Evolutionary conservation across 92 coral and sea anemone species (phyloP).

Genomic region (Plumapathes pennacea): DNA sequence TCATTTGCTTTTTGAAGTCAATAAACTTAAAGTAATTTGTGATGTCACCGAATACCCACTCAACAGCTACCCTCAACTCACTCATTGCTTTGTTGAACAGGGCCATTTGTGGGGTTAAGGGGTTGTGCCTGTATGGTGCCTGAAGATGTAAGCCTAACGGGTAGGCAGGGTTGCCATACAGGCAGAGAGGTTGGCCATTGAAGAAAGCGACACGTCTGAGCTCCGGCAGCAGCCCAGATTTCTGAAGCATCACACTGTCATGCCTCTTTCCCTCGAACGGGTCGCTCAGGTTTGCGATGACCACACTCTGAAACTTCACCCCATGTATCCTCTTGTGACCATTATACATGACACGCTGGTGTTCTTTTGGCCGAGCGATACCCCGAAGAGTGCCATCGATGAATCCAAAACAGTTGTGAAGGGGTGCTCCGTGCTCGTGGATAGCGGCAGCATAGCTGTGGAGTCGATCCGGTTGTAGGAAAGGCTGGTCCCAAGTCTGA

Average conservation of each 20-base stretch:
- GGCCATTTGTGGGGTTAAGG: slow-evolving; percentile 6
- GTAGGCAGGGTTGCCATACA: slow-evolving; percentile 1
- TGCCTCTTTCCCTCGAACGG: slow-evolving; percentile 14
- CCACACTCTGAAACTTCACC: slow-evolving; percentile 18
- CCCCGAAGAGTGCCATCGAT: slow-evolving; percentile 10
- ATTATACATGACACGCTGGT: no score
- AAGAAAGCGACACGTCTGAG: slow-evolving; percentile 10
- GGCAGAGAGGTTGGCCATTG: no score
- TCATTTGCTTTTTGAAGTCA: no score
- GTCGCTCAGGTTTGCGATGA: slow-evolving; percentile 11
- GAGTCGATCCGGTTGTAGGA: slow-evolving; percentile 17
- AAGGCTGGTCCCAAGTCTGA: slow-evolving; percentile 22
- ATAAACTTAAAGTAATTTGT: slow-evolving; percentile 21
- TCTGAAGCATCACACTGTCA: slow-evolving; percentile 8
- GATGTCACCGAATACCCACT: slow-evolving; percentile 19
- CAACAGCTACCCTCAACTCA: no score
- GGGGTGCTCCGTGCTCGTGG: slow-evolving; percentile 30
- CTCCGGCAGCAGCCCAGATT: slow-evolving; percentile 3
- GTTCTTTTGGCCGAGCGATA: slow-evolving; percentile 24
- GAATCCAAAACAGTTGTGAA: slow-evolving; percentile 12
- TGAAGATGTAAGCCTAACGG: slow-evolving; percentile 8
- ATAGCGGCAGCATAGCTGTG: slow-evolving; percentile 25
- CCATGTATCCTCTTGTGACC: slow-evolving; percentile 11
- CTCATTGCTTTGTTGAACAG: not conserved
- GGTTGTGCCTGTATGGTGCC: slow-evolving; percentile 5